Conservation (phyloP, 2,797 vertebrate genomes). For the Gymnopithys bicolor region DNA sequence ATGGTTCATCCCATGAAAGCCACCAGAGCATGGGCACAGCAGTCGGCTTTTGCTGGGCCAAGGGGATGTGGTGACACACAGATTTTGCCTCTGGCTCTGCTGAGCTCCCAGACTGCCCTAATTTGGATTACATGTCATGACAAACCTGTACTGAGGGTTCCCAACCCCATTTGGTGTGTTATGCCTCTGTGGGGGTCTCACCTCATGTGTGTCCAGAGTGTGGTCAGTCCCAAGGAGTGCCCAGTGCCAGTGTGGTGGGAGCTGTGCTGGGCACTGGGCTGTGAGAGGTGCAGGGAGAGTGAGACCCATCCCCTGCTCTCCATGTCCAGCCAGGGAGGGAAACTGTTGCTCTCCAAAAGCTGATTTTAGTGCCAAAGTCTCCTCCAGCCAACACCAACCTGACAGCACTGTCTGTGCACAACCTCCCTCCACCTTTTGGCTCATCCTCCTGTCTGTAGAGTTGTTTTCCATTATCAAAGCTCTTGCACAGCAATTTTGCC, state of each 20-base stretch:
- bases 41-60: neutral
- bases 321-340: neutral
- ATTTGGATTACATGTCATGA: accelerated
- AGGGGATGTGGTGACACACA: neutral
- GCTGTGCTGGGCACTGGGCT: accelerated
- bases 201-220: accelerated
- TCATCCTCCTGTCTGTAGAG: neutral
- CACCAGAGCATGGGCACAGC: neutral
- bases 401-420: neutral
- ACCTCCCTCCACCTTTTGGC: neutral
- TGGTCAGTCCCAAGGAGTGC: neutral
- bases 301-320: neutral
- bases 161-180: neutral
- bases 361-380: neutral
- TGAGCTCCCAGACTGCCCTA: neutral
- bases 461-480: neutral
- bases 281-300: neutral
- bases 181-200: accelerated
- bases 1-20: neutral
- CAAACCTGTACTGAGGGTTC: neutral
- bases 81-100: neutral
- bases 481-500: neutral
- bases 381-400: accelerated
- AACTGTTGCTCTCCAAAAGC: neutral
- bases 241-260: neutral